Conservation (phyloP, 2,113 vertebrate genomes). For the Tenebrosternarchus preto region DNA sequence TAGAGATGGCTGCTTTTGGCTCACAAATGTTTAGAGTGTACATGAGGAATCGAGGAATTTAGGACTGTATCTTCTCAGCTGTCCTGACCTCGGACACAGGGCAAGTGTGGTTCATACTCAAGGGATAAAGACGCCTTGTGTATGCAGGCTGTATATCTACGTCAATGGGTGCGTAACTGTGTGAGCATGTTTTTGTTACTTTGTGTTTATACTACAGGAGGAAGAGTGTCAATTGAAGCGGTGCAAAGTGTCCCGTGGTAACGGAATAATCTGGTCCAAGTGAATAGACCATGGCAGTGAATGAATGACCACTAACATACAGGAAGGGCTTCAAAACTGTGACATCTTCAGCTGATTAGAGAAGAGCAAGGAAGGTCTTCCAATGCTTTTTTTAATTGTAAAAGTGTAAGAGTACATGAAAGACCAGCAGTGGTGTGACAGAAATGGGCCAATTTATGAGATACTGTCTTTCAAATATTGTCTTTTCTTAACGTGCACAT, state of each 20-base stretch:
- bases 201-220: no score
- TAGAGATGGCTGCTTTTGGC: background rate
- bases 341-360: slow-evolving; percentile 8
- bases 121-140: no score
- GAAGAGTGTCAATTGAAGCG: no score
- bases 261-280: slow-evolving; percentile 2
- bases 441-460: background rate
- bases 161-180: background rate
- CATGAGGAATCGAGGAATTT: background rate
- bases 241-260: background rate
- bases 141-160: background rate
- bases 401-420: background rate
- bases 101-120: background rate
- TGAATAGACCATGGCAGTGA: background rate
- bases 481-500: no score
- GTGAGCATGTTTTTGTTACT: no score
- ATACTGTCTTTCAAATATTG: background rate
- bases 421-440: background rate
- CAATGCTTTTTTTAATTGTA: background rate
- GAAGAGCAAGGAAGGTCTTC: background rate
- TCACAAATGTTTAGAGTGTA: background rate
- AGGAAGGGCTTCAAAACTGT: slow-evolving; percentile 5
- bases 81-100: background rate
- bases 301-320: background rate
- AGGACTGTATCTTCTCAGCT: background rate